Evolutionary conservation across 37 sponge, comb jelly and placozoan species (phyloP), one percentile per base, ranked within the genome.

Genomic region (Aplysina aerophoba): DNA sequence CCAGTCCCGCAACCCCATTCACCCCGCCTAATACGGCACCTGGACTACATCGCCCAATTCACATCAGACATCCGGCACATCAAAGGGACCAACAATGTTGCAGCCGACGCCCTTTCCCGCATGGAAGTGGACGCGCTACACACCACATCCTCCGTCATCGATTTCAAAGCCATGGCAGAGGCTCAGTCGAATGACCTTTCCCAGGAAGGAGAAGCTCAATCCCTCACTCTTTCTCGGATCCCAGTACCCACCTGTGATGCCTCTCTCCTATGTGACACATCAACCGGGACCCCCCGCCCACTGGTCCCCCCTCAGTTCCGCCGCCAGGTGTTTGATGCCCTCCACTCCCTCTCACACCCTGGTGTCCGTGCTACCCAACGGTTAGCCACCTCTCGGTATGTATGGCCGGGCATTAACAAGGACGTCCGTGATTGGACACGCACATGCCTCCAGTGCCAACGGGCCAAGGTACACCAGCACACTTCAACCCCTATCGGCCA

Each of bases 381-480:
- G 0, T 67, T 88, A 38, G 73, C 73, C 50, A 59, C 86, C 35
- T 11, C 77, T 15, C 79, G 86, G 3, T 85, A 38, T 57, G 38
- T 85, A 16, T 87, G 88, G 87, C 81, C 85, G 22, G 73, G 72
- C 0, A 78, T 86, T 54, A n/a, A 81, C 17, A 64, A 55, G 25
- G n/a, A n/a, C n/a, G n/a, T n/a, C n/a, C n/a, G n/a, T n/a, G n/a
- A n/a, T n/a, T 87, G 91, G 87, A 31, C 87, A 28, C 38, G 73
- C 24, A 33, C 86, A 4, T 90, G 86, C 37, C 68, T 61, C 6
- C 83, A 74, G 15, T 90, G 90, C 36, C 90, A 90, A 31, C 28
- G 57, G 1, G 28, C 86, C 39, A 90, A 85, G 34, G 73, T 90
- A 12, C 86, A 87, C 13, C 55, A 82, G 63, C 91, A 91, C 75